Base-by-base conservation (phyloP, 2,888 invertebrate genomes). In the Thalpophila matura region DNA sequence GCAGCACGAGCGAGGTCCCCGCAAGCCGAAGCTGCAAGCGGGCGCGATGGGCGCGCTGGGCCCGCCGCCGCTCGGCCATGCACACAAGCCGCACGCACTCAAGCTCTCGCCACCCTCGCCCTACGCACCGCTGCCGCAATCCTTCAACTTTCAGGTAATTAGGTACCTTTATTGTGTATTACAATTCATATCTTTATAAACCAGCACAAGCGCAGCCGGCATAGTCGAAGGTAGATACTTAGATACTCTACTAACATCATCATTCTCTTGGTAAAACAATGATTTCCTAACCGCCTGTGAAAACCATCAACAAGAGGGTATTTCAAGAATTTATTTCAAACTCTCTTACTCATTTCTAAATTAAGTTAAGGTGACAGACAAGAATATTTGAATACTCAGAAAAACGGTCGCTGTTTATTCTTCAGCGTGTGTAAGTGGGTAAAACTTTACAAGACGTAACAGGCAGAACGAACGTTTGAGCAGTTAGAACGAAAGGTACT, bases 1-100 rank as follows among this genome's bases (percentile, higher is more conserved):
- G 67, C 99, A 99, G 93, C 99, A 99, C 94, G 99, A 99, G 92
- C 96, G 99, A 43, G 99, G 99, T 6, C 99, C 99, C 0, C 96
- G 99, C 63, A 99, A 99, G 92, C 98, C 99, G 5, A 99, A 99
- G 92, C 93, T 97, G 68, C 97, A 97, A 84, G 93, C 95, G 7
- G 86, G 92, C 69, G 79, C 89, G 35, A 86, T 95, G 81, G 89
- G 91, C 66, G 81, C 88, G 27, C 85, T 93, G 51, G 91, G 85
- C 63, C 90, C 91, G 18, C 86, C 91, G 16, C 81, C 86, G 43
- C 86, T 90, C 61, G 83, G 82, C 10, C 94, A 89, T 86, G 86
- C 95, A 57, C 92, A 92, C 87, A 91, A 94, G 74, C 90, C 92
- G 37, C 89, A 93, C 75, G 87, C 93, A 18, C 86, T 93, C 67